A percentile compares a stretch with the other conserved stretches of the same genome.
phyloP scores from a whole-genome alignment of 2,888 invertebrate species.

The Mayetiola destructor region DNA sequence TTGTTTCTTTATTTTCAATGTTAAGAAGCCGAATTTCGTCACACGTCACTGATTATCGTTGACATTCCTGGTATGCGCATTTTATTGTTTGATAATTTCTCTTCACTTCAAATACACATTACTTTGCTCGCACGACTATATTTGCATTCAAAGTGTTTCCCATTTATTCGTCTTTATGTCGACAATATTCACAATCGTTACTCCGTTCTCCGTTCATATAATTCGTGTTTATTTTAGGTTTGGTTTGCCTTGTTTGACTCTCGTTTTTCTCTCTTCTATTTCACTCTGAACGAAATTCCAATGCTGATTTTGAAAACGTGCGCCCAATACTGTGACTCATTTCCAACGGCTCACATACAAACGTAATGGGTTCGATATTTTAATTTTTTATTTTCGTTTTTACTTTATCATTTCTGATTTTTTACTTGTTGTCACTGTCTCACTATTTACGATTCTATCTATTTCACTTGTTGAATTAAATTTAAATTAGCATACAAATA shows the following conservation, averaged over 20 bases:
- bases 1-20: slow-evolving; percentile 2
- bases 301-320: slow-evolving; percentile 3
- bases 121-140: background rate
- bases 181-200: background rate
- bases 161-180: background rate
- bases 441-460: background rate
- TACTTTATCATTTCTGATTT: background rate
- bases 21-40: no score
- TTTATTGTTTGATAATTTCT: no score
- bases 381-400: background rate
- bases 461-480: background rate
- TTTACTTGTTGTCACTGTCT: background rate
- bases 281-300: background rate
- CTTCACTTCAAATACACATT: background rate
- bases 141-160: slow-evolving; percentile 1
- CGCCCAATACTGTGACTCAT: background rate
- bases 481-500: background rate
- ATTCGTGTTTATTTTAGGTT: background rate
- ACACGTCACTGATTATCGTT: background rate
- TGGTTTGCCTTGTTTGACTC: background rate
- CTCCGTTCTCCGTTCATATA: background rate
- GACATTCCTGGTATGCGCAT: no score
- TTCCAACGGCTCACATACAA: no score
- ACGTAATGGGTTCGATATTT: background rate
- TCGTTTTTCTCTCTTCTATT: background rate